Evolutionary conservation across 2,797 vertebrate genomes (phyloP).

Genomic region (Semaprochilodus insignis): DNA sequence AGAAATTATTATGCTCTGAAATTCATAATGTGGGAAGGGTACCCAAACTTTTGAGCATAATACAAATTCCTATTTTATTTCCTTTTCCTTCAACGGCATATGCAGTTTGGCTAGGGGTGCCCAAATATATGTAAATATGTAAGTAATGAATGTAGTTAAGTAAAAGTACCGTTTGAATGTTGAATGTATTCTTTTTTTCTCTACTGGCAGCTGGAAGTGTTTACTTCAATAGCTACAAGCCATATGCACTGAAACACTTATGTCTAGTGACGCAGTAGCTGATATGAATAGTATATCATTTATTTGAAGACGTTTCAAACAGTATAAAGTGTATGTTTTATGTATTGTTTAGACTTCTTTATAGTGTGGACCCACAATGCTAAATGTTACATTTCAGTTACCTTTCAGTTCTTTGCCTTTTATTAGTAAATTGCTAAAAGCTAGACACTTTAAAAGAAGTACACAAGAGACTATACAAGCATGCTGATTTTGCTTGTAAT

Average conservation of each 20-base stretch:
- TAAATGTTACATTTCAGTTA: not conserved
- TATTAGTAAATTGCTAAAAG: not conserved
- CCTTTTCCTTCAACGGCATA: too few relatives aligned
- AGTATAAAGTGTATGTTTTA: not conserved
- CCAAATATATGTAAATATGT: too few relatives aligned
- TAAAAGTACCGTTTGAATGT: not conserved
- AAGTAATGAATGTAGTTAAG: not conserved
- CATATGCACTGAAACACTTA: slow-evolving; percentile 1
- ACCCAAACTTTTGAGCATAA: too few relatives aligned
- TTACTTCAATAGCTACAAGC: not conserved
- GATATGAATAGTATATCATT: not conserved
- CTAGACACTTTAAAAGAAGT: not conserved
- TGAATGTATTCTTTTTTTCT: not conserved
- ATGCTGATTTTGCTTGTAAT: not conserved
- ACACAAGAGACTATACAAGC: not conserved
- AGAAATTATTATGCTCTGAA: too few relatives aligned
- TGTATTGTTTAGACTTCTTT: not conserved
- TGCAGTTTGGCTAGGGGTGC: too few relatives aligned
- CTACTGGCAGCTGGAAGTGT: not conserved
- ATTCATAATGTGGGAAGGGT: too few relatives aligned
- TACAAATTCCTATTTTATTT: too few relatives aligned
- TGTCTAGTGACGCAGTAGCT: too few relatives aligned
- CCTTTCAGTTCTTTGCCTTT: not conserved
- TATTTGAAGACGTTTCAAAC: too few relatives aligned
- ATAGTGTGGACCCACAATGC: not conserved